Conservation (phyloP, 2,888 invertebrate species). For the Tenthredo mesomela region DNA sequence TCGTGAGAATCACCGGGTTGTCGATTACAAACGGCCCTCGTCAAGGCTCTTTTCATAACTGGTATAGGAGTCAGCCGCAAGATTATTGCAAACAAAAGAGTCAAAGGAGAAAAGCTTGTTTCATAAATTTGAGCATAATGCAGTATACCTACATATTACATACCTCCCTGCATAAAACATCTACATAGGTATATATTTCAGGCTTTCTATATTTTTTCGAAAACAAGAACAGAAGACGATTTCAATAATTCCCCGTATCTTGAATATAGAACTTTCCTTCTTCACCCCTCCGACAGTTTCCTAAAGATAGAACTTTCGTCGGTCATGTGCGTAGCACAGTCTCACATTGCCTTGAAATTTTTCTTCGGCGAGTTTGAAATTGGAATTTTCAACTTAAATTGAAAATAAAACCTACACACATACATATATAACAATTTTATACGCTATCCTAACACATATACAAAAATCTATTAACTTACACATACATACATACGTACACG, state of each 20-base stretch:
- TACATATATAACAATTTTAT: neutral
- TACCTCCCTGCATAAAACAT: neutral
- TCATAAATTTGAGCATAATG: neutral
- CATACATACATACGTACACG: neutral
- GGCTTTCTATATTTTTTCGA: neutral
- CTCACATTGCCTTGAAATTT: neutral
- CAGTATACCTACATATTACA: neutral
- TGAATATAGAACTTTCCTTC: slow-evolving; percentile 1
- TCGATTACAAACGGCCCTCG: slow-evolving; percentile 25
- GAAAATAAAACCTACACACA: neutral
- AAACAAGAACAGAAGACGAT: neutral
- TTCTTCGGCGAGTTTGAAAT: neutral
- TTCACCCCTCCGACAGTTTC: neutral
- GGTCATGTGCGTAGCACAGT: neutral
- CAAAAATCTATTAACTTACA: neutral
- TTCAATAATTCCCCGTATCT: neutral
- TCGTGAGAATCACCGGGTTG: slow-evolving; percentile 10
- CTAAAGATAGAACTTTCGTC: neutral
- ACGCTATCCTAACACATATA: neutral
- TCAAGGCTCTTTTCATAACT: neutral
- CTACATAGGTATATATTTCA: neutral
- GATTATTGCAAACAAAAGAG: neutral
- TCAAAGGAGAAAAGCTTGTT: slow-evolving; percentile 6
- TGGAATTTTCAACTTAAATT: slow-evolving; percentile 33
- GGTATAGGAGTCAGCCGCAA: neutral